These are phyloP conservation scores for Hydrozoanthus tunicans DNA, from an alignment of 64 coral and sea anemone genomes.

Conservation along the genomic window DNA sequence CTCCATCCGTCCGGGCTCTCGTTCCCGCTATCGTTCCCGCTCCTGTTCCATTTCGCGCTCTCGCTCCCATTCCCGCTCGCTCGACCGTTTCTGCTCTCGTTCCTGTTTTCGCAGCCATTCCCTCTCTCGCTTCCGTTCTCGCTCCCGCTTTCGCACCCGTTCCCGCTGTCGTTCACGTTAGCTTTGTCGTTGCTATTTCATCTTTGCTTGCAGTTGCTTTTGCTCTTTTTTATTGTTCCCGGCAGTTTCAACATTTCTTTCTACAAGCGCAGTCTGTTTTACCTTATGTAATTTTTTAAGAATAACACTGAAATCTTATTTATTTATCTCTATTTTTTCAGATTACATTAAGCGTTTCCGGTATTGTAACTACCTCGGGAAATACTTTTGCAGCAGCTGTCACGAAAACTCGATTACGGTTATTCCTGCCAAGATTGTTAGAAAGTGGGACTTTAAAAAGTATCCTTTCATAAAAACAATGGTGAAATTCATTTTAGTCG, in stretches of 20 bases:
- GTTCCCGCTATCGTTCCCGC: not conserved
- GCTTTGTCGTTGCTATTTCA: not conserved
- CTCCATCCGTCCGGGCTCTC: no score
- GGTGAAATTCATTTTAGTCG: not conserved
- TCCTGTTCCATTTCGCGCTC: not conserved
- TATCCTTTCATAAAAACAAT: slow-evolving; percentile 76
- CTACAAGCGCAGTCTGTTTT: not conserved
- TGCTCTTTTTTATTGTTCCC: not conserved
- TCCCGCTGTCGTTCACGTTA: no score
- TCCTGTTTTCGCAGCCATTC: not conserved
- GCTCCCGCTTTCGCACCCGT: not conserved
- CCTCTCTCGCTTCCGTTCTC: not conserved
- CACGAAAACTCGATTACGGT: slow-evolving; percentile 70
- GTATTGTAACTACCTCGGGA: slow-evolving; percentile 95
- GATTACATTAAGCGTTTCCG: slow-evolving; percentile 96
- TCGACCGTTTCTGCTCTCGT: not conserved
- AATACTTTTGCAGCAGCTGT: slow-evolving; percentile 98
- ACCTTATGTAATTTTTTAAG: not conserved
- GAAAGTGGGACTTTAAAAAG: slow-evolving; percentile 96
- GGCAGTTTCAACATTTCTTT: no score
- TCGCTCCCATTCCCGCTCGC: not conserved
- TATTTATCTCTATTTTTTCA: slow-evolving; percentile 29
- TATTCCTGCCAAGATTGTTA: slow-evolving; percentile 85
- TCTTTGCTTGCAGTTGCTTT: not conserved
- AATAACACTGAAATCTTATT: no score